Base-by-base conservation (phyloP, 2,888 invertebrate genomes). In the Omphaloscelis lunosa region DNA sequence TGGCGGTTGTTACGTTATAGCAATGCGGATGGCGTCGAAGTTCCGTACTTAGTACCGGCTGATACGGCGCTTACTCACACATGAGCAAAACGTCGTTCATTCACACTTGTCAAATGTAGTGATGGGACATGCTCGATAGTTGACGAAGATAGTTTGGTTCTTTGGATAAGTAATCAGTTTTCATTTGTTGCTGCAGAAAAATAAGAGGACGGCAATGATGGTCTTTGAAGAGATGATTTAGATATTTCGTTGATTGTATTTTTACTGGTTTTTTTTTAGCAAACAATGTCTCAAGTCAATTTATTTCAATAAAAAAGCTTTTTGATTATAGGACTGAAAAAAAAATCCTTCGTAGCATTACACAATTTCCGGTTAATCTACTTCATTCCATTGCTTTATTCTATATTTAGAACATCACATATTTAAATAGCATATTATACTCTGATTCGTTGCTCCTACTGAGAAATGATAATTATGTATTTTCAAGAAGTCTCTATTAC, bases 1-100 rank as follows among this genome's bases (percentile, higher is more conserved):
- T 75, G 79, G 82, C 75, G 77, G 87, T 90, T 94, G 88, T 77
- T 88, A 86, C 92, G 88, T 93, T 95, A 82, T 86, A 76, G 77
- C 85, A 88, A 83, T 86, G 87, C 72, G 84, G 79, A 81, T 86
- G 81, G 88, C 91, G 78, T 80, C 71, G 72, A 79, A 89, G 87
- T 92, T 93, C 92, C 95, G 96, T 96, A 93, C 96, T 95, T 91
- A 95, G 96, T 92, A 96, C 96, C 89, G 96, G 86, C 93, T 96
- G 96, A 95, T 91, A 96, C 96, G 93, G 93, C 90, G 87, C 69
- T 85, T 75, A 89, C 94, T 93, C 95, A 95, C 95, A 86, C 88
- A 92, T 92, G 93, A 92, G 94, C 93, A 95, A 6, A 90, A 68
- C 62, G 67, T 91, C 93, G 93, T 94, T 94, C 95, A 96, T 95